Evolutionary conservation across 1,140 invertebrate genomes (phyloP).

Genomic region (Meteorus sp.): DNA sequence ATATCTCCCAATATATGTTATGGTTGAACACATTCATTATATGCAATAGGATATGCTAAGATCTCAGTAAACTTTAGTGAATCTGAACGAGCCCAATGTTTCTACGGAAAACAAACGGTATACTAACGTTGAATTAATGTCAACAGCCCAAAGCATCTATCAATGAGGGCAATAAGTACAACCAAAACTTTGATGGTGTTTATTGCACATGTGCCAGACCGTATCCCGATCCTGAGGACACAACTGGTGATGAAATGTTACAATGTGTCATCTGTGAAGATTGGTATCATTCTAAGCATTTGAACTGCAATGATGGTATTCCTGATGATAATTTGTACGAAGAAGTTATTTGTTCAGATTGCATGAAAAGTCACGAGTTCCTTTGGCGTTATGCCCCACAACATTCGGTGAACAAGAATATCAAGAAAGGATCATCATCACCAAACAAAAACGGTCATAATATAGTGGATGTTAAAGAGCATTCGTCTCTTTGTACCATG

Average conservation of each 20-base stretch:
- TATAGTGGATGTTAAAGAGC: conserved; percentile 35
- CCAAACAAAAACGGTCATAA: conserved; percentile 31
- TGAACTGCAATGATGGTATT: conserved; percentile 63
- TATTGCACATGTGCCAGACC: conserved; percentile 94
- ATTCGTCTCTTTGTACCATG: conserved; percentile 40
- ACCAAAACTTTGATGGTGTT: conserved; percentile 91
- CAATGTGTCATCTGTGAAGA: conserved; percentile 98
- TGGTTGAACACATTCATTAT: too few relatives aligned
- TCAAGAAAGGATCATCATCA: conserved; percentile 3
- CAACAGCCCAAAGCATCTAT: conserved; percentile 63
- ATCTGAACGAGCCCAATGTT: too few relatives aligned
- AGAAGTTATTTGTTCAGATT: conserved; percentile 78
- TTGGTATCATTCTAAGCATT: conserved; percentile 92
- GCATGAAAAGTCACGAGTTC: conserved; percentile 76
- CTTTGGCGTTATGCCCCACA: conserved; percentile 70
- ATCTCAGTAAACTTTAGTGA: too few relatives aligned
- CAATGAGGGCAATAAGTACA: conserved; percentile 84
- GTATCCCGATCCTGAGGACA: conserved; percentile 89
- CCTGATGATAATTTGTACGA: conserved; percentile 67
- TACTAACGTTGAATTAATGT: background rate
- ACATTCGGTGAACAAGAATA: conserved; percentile 36
- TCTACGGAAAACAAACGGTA: background rate
- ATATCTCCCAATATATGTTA: too few relatives aligned
- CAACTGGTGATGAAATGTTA: conserved; percentile 88
- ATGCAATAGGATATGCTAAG: too few relatives aligned